Evolutionary conservation across 2,797 vertebrate genomes (phyloP), one percentile per base, ranked within the genome.

Genomic region (Ceyx erithaca): DNA sequence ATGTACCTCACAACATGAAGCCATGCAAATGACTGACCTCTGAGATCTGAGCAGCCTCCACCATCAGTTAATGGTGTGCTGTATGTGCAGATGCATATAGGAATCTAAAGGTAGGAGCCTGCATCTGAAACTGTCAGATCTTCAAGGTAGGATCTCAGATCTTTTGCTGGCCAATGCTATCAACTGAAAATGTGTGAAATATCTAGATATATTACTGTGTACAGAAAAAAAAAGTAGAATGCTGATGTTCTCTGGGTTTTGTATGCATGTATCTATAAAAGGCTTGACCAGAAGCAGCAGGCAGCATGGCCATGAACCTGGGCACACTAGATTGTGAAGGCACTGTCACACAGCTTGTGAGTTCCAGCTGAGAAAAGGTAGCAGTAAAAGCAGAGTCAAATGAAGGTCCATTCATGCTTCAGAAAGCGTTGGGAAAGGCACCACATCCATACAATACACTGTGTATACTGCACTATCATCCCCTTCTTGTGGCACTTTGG

Each of bases 391-490:
- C 67, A 51, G 48, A 82, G 49, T 64, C 80, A 92, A 92, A 93
- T n/a, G 70, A 95, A 91, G 88, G 80, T 45, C 92, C 94, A 87
- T 94, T 96, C 91, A 77, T 93, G 82, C 69, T 92, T 87, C 59
- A 66, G 77, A 75, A 88, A 91, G 94, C 3, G 40, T 87, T 89
- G 94, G 62, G 83, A 80, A 89, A 96, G 81, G 78, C 71, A 82
- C 75, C 73, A 67, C 64, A 20, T 37, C 37, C 37, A 13, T 81
- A 75, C 40, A 94, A 91, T 25, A 40, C 80, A 84, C 84, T 84
- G 67, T 72, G 89, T 85, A 87, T 87, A 94, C 93, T 37, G 85
- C 85, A 89, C 73, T 81, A 71, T 90, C 85, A 95, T 86, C 69
- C 82, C 86, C 82, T 79, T 93, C 94, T 82, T 84, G 84, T 87